Conservation (phyloP, 2,888 invertebrate species). For the Mythimna ferrago region DNA sequence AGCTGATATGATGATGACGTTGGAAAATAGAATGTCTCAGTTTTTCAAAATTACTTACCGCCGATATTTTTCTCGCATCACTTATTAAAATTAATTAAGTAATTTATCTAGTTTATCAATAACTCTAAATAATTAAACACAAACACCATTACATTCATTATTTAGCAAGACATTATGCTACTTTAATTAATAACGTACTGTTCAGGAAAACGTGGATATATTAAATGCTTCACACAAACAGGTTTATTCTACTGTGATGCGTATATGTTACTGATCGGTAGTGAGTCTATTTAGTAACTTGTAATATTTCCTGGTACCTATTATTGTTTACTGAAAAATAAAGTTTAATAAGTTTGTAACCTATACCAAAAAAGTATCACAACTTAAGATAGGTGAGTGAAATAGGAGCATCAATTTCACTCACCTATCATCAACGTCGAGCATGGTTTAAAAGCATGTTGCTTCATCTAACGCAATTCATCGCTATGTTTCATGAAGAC, state of each 20-base stretch:
- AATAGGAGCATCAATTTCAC: too few species aligned
- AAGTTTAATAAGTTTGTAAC: too few species aligned
- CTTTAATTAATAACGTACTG: conserved; percentile 6
- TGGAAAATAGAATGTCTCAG: too few species aligned
- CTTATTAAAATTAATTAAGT: neutral
- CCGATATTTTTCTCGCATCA: conserved; percentile 13
- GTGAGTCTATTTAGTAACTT: neutral
- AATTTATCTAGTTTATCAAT: neutral
- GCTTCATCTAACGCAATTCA: too few species aligned
- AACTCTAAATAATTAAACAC: neutral
- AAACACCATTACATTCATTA: neutral
- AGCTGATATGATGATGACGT: too few species aligned
- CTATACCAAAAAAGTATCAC: too few species aligned
- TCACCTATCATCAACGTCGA: too few species aligned
- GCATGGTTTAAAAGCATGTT: too few species aligned
- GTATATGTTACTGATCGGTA: too few species aligned
- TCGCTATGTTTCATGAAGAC: too few species aligned
- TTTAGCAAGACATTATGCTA: neutral
- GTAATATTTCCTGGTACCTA: neutral
- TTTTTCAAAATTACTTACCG: conserved; percentile 18
- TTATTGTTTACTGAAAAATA: neutral
- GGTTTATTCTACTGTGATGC: neutral
- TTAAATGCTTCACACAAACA: conserved; percentile 1
- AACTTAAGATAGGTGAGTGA: too few species aligned
- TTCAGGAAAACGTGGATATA: conserved; percentile 1